A percentile compares a stretch with the other conserved stretches of the same genome.
Conservation (phyloP, 2,888 invertebrate species). For the Athrips mouffetella region DNA sequence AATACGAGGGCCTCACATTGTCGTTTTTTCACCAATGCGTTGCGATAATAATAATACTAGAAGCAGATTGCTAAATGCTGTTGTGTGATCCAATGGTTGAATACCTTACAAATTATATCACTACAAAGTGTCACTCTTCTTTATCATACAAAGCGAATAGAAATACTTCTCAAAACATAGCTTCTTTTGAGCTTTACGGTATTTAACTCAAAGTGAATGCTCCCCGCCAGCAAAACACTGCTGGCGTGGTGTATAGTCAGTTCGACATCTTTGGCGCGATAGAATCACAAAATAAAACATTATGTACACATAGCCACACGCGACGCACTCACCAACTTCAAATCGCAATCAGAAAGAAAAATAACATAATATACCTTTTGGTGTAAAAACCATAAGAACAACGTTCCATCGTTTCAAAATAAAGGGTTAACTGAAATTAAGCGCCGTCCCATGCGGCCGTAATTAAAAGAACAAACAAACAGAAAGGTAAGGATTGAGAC, state of each 20-base stretch:
- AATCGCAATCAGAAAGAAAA: slow-evolving; percentile 69
- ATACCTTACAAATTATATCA: too few species aligned
- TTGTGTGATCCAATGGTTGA: neutral
- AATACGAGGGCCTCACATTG: slow-evolving; percentile 64
- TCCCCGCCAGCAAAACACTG: too few species aligned
- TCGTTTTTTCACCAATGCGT: slow-evolving; percentile 64
- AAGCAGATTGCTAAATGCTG: too few species aligned
- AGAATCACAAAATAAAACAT: slow-evolving; percentile 7
- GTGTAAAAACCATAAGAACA: slow-evolving; percentile 89
- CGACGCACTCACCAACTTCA: slow-evolving; percentile 63
- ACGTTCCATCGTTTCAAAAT: slow-evolving; percentile 86
- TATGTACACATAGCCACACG: slow-evolving; percentile 50
- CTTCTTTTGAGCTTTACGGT: too few species aligned
- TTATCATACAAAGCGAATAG: too few species aligned
- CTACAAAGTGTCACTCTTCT: too few species aligned
- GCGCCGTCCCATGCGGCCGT: slow-evolving; percentile 75
- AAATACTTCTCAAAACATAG: too few species aligned
- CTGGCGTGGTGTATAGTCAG: too few species aligned
- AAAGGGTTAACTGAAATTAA: slow-evolving; percentile 77
- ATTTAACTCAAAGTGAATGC: too few species aligned
- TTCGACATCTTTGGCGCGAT: too few species aligned
- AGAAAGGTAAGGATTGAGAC: slow-evolving; percentile 73
- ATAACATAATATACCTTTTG: slow-evolving; percentile 85
- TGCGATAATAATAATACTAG: slow-evolving; percentile 64
- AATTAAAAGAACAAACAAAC: slow-evolving; percentile 71